Evolutionary conservation across 2,888 invertebrate species (phyloP).

Genomic region (Belgica antarctica): DNA sequence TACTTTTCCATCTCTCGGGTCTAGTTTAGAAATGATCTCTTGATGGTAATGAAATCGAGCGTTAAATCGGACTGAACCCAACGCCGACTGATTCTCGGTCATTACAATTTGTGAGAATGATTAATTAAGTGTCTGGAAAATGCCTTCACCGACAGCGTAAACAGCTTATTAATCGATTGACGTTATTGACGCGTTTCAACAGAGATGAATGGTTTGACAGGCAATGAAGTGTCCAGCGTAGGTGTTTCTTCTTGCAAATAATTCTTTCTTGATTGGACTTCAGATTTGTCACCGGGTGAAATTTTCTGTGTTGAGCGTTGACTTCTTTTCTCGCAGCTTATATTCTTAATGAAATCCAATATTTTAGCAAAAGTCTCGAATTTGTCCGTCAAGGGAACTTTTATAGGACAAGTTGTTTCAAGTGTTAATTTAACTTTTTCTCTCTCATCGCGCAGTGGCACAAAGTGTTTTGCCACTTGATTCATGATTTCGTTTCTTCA

Average conservation of each 20-base stretch:
- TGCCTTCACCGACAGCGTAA: neutral
- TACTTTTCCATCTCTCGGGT: neutral
- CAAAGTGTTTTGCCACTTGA: neutral
- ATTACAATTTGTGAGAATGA: neutral
- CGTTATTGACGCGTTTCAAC: constrained; percentile 29
- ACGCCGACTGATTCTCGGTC: neutral
- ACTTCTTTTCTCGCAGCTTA: too few species aligned
- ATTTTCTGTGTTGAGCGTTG: too few species aligned
- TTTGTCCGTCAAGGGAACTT: neutral
- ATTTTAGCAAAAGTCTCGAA: constrained; percentile 22
- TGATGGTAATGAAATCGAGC: neutral
- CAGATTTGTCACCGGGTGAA: too few species aligned
- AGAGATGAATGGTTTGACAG: neutral
- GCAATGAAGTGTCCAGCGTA: constrained; percentile 18
- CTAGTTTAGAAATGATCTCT: neutral
- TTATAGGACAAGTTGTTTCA: neutral
- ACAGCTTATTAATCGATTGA: constrained; percentile 35
- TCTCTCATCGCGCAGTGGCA: neutral
- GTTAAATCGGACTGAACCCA: neutral
- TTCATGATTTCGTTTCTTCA: constrained; percentile 5
- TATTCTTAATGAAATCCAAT: constrained; percentile 30
- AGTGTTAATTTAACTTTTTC: constrained; percentile 37
- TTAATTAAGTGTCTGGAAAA: constrained; percentile 36
- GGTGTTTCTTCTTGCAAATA: too few species aligned
- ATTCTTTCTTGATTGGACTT: too few species aligned